Evolutionary conservation across 2,888 invertebrate species (phyloP).

Genomic region (Watsonalla cultraria): DNA sequence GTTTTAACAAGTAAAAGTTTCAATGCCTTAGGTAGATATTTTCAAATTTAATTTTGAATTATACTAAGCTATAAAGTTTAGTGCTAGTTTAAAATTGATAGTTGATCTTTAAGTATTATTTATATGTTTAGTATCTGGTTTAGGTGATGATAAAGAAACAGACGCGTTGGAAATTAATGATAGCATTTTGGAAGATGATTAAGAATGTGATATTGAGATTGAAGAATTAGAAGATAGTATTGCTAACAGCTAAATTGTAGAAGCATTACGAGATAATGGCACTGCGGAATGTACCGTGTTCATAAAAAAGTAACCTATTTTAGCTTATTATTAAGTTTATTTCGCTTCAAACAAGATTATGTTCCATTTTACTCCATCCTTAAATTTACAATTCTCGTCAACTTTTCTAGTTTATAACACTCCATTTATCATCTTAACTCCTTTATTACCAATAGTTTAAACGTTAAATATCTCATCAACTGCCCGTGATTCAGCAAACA

Average conservation of each 20-base stretch:
- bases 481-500: constrained; percentile 66
- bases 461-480: constrained; percentile 30
- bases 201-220: constrained; percentile 32
- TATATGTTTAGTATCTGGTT: constrained; percentile 20
- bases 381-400: constrained; percentile 56
- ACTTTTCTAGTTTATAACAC: constrained; percentile 45
- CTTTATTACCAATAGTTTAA: constrained; percentile 68
- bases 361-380: constrained; percentile 52
- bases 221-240: constrained; percentile 52
- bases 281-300: constrained; percentile 74
- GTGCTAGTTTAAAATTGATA: constrained; percentile 57
- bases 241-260: constrained; percentile 54
- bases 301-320: constrained; percentile 73
- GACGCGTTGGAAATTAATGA: constrained; percentile 24
- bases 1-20: constrained; percentile 58
- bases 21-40: constrained; percentile 54
- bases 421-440: constrained; percentile 35
- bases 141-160: constrained; percentile 15
- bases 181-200: constrained; percentile 28
- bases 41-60: constrained; percentile 63
- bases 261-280: constrained; percentile 72
- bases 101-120: constrained; percentile 39
- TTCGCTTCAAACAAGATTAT: constrained; percentile 70
- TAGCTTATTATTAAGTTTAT: constrained; percentile 56
- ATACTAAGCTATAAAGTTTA: constrained; percentile 60